A percentile compares a stretch with the other conserved stretches of the same genome.
These are phyloP conservation scores for Athene cunicularia DNA, from an alignment of 2,113 vertebrate species.

Conservation along the genomic window DNA sequence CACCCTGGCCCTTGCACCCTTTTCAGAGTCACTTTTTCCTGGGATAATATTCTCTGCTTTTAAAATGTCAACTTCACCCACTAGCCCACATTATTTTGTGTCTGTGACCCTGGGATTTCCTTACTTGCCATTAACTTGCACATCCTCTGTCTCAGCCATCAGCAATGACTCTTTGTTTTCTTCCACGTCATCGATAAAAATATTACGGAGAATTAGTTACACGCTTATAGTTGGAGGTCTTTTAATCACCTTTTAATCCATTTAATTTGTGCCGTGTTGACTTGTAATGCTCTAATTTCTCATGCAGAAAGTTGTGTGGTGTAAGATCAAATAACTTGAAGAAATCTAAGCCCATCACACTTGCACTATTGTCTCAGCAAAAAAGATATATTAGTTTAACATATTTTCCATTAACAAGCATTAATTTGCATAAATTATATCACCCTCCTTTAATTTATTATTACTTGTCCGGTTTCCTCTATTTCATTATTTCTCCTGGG, in stretches of 20 bases:
- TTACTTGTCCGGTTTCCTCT: neutral
- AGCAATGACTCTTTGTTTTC: neutral
- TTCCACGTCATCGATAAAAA: neutral
- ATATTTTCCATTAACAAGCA: constrained; percentile 38
- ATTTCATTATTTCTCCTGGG: constrained; percentile 29
- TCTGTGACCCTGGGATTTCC: neutral
- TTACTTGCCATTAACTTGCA: neutral
- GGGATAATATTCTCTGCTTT: neutral
- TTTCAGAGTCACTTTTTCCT: neutral
- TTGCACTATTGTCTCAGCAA: neutral
- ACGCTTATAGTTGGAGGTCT: neutral
- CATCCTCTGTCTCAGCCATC: neutral
- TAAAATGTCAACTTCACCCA: neutral
- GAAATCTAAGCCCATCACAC: neutral
- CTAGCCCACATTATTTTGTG: neutral
- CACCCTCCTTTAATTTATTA: constrained; percentile 25
- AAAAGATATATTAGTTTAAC: constrained; percentile 10
- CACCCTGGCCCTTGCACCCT: neutral
- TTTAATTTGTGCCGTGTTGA: neutral
- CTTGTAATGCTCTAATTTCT: neutral
- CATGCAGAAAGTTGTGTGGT: neutral
- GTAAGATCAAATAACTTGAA: neutral
- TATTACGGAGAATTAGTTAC: neutral
- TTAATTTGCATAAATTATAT: constrained; percentile 52
- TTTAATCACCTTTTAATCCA: neutral